phyloP scores from a whole-genome alignment of 2,113 vertebrate species.

The Hipposideros armiger region DNA sequence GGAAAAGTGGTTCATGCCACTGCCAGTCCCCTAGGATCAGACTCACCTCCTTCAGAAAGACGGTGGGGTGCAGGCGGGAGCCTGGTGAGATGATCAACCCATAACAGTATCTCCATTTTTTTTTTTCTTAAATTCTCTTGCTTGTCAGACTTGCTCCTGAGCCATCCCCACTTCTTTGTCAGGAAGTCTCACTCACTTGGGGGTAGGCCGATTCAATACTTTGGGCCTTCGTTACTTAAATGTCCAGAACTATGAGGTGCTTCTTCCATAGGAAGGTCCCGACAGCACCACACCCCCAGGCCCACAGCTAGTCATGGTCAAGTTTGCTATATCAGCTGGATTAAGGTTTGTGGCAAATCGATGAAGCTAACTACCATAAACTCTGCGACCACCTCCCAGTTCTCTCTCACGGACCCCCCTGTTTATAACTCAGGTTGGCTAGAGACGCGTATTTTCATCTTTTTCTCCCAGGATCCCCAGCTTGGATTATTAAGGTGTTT shows the following conservation, averaged over 20 bases:
- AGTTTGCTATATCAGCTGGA: neutral
- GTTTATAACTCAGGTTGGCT: neutral
- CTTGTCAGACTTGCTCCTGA: conserved; percentile 79
- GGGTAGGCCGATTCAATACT: conserved; percentile 75
- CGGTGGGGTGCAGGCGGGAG: neutral
- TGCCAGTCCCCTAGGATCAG: conserved; percentile 79
- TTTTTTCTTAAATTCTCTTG: conserved; percentile 71
- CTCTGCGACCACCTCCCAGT: neutral
- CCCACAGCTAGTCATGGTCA: neutral
- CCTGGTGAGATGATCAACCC: conserved; percentile 50
- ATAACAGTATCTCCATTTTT: conserved; percentile 78
- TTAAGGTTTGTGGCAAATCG: neutral
- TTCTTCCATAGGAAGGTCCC: conserved; percentile 25
- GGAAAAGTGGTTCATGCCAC: conserved; percentile 82
- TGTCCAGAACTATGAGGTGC: conserved; percentile 64
- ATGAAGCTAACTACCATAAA: neutral
- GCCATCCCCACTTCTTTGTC: conserved; percentile 75
- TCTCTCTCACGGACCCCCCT: neutral
- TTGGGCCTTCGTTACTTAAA: conserved; percentile 80
- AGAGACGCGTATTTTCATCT: neutral
- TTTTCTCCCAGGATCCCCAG: neutral
- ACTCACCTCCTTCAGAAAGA: conserved; percentile 77
- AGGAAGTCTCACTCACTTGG: conserved; percentile 78
- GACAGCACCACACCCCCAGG: conserved; percentile 47
- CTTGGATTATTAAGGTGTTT: neutral